Conservation (phyloP, 1,140 invertebrate species). For the Zaprionus ghesquierei region DNA sequence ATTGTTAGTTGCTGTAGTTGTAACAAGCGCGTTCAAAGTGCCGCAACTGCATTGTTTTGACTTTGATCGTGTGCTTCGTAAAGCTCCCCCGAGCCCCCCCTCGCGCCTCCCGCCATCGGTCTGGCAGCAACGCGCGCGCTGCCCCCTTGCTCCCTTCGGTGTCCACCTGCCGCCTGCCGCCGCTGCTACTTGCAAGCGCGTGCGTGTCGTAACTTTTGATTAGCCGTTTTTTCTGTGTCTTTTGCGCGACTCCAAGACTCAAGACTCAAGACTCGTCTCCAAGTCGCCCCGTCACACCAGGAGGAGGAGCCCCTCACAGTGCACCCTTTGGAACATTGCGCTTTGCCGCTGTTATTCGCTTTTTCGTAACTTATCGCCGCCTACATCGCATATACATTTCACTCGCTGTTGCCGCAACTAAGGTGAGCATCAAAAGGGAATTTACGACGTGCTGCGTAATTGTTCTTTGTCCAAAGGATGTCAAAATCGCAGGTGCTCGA, state of each 20-base stretch:
- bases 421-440: constrained; percentile 57
- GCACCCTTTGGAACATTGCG: constrained; percentile 51
- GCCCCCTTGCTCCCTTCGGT: neutral
- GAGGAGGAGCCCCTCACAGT: constrained; percentile 22
- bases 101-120: neutral
- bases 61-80: constrained; percentile 57
- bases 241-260: too few relatives aligned
- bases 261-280: constrained; percentile 48
- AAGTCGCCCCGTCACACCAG: constrained; percentile 8
- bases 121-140: neutral
- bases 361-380: constrained; percentile 70
- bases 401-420: constrained; percentile 26
- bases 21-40: constrained; percentile 58
- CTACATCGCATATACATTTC: constrained; percentile 57
- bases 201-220: constrained; percentile 79
- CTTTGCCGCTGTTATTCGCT: constrained; percentile 26
- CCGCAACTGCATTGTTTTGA: constrained; percentile 69
- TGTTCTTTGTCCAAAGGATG: constrained; percentile 7
- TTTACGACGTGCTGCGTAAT: constrained; percentile 21
- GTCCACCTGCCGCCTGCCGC: neutral
- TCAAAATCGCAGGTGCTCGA: neutral
- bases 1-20: constrained; percentile 7
- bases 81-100: neutral
- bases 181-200: constrained; percentile 41
- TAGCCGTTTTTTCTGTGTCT: constrained; percentile 40